Conservation (phyloP, 2,797 vertebrate species). For the Megaceryle alcyon region DNA sequence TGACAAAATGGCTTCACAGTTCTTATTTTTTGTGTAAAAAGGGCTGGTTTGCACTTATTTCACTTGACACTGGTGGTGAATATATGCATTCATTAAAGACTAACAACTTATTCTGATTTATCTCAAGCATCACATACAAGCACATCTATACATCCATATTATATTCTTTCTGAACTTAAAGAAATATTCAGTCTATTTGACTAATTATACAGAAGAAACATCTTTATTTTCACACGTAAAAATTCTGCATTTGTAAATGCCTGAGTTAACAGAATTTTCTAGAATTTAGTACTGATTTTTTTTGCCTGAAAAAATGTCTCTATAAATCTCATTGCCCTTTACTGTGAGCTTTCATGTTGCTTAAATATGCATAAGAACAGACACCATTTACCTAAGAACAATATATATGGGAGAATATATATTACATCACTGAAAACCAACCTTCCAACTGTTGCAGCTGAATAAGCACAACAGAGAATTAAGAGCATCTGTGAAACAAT, state of each 20-base stretch:
- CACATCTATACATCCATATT: neutral
- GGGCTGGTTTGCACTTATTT: neutral
- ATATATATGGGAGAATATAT: neutral
- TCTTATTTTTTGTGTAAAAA: neutral
- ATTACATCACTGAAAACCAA: neutral
- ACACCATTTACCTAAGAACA: neutral
- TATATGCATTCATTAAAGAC: neutral
- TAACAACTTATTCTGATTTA: neutral
- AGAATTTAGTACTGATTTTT: neutral
- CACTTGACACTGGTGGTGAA: neutral
- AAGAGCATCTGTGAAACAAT: neutral
- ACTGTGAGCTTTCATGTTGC: constrained; percentile 16
- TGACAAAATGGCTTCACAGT: neutral
- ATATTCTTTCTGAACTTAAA: neutral
- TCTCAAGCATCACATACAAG: neutral
- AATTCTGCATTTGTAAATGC: constrained; percentile 1
- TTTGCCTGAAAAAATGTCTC: constrained; percentile 31
- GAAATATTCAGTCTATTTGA: neutral
- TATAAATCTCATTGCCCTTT: neutral
- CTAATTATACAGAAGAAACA: neutral
- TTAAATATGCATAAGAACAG: neutral
- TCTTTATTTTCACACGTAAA: neutral
- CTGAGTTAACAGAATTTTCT: neutral
- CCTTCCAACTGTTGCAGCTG: neutral
- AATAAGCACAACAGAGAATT: neutral